Percentiles rank a stretch among this genome's conserved stretches.
phyloP scores from a whole-genome alignment of 2,797 vertebrate species.

The Leptatherina wallacei region DNA sequence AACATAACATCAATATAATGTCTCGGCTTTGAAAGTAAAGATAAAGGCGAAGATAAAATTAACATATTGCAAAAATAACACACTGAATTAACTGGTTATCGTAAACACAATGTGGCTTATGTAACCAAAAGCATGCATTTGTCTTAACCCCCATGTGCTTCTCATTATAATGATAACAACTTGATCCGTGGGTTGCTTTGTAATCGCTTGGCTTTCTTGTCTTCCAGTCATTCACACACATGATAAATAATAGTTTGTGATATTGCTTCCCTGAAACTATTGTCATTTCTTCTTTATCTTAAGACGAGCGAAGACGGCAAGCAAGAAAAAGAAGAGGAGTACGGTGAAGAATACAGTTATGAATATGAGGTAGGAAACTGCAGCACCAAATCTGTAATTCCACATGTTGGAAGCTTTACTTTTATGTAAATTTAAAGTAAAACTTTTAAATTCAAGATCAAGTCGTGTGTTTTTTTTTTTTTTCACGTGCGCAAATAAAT shows the following conservation, averaged over 20 bases:
- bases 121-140: slow-evolving; percentile 60
- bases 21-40: slow-evolving; percentile 20
- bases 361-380: slow-evolving; percentile 78
- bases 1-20: slow-evolving; percentile 21
- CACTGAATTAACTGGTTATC: slow-evolving; percentile 10
- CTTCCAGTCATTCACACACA: slow-evolving; percentile 14
- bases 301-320: slow-evolving; percentile 63
- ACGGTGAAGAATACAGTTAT: slow-evolving; percentile 69
- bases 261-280: slow-evolving; percentile 24
- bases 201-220: slow-evolving; percentile 37
- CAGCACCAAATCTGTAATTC: slow-evolving; percentile 39
- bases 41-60: slow-evolving; percentile 18
- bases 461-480: not conserved
- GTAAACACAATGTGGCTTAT: not conserved
- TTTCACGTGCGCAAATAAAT: slow-evolving; percentile 40
- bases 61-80: slow-evolving; percentile 23
- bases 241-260: slow-evolving; percentile 7
- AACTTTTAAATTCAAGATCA: slow-evolving; percentile 53
- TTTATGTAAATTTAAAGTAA: slow-evolving; percentile 12
- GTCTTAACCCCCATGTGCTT: slow-evolving; percentile 29
- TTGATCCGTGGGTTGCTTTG: slow-evolving; percentile 30
- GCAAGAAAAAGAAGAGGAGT: slow-evolving; percentile 58
- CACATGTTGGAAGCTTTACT: slow-evolving; percentile 32
- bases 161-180: slow-evolving; percentile 23
- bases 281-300: slow-evolving; percentile 31